Evolutionary conservation across 2,113 vertebrate genomes (phyloP), one percentile per base, ranked within the genome.

Genomic region (Chamaetylas fuelleborni): DNA sequence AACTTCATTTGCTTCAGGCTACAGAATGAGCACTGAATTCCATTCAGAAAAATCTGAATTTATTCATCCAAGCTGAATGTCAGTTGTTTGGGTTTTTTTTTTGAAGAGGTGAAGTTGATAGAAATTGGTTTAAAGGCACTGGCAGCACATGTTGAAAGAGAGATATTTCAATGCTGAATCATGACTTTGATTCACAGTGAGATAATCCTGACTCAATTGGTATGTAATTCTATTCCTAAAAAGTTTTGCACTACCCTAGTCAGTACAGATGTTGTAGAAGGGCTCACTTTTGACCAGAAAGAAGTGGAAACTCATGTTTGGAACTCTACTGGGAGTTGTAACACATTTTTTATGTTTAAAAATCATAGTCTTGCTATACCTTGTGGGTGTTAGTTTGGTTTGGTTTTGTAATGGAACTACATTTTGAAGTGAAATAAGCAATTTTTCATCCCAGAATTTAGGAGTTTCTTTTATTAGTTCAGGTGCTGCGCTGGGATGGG

Each of bases 401-500:
- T 61, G 2, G 7, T 26, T 87, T 69, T 31, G 4, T 58, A 70
- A 69, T 57, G 7, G 2, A 3, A 42, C 5, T 33, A 22, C 2
- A 65, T 66, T 57, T 66, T 17, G 3, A 88, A 70, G n/a, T 42
- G 19, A 88, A 78, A 58, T 62, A 67, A 90, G 33, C 3, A 15
- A 16, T 6, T 11, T 86, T 86, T 48, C 58, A 62, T 4, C 5
- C 2, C 10, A 53, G 42, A 38, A 22, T 43, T 40, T 15, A 20
- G 9, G 7, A 38, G 38, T 71, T 54, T 43, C 50, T 26, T 70
- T 57, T 48, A 45, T 58, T 73, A 31, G 6, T 83, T 76, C 23
- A 25, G 19, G 12, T 1, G 2, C 4, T 86, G 15, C 24, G 65
- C 6, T 65, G 25, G 4, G 6, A 10, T 1, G 5, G 2, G 5